Evolutionary conservation across 2,113 vertebrate species (phyloP), one percentile per base, ranked within the genome.

Genomic region (Polypterus bichir): DNA sequence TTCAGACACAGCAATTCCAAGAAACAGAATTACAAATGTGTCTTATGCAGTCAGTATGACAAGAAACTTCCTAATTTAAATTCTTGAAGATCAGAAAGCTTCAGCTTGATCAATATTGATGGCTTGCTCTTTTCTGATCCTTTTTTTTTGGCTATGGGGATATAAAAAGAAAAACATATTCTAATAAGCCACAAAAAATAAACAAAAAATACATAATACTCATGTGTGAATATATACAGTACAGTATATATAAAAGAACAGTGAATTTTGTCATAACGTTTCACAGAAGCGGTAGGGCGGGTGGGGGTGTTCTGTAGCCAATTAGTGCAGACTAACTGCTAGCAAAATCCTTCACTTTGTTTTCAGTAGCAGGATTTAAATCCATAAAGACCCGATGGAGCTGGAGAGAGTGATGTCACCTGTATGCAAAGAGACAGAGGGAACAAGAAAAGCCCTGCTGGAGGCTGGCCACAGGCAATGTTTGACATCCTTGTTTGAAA

Each of bases 401-500:
- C 44, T 44, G 60, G 60, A 45, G n/a, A 45, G 49, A 9, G 10
- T 53, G 54, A 63, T 58, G 55, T 63, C 55, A 58, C 47, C 47
- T 9, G 11, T 27, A 56, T 47, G 46, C 61, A 46, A 44, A 44
- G 67, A 66, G 64, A 65, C 48, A 70, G 55, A 59, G 51, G 69
- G 64, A 67, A 68, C 55, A 49, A 71, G 62, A 71, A 69, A 59
- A 55, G 68, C 70, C 68, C 69, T 59, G 79, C 77, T 79, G 73
- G 73, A 78, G 77, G 81, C 77, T 73, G 65, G 75, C 79, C 79
- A 76, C 75, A 66, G 78, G 81, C 81, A 75, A 76, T 62, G 74
- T 81, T 77, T 81, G 76, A 82, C 81, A 81, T 78, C 77, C 76
- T 76, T 73, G 76, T 75, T 78, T 69, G 75, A 79, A 70, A 73